Percentiles rank a stretch among this genome's conserved stretches.
Conservation (phyloP, 2,797 vertebrate genomes). For the Labroides dimidiatus region DNA sequence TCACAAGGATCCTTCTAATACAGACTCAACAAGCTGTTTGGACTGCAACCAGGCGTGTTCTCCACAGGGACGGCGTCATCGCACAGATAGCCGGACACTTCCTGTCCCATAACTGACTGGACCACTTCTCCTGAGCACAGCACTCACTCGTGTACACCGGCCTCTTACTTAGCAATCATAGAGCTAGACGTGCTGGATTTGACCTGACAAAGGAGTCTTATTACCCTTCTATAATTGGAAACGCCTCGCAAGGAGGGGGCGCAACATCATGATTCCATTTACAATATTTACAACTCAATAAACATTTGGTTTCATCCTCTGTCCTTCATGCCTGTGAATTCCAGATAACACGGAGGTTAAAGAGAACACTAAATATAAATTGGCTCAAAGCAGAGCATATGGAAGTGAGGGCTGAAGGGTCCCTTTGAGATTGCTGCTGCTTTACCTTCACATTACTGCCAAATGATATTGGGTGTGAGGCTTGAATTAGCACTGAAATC, state of each 20-base stretch:
- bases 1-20: conserved; percentile 57
- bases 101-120: conserved; percentile 16
- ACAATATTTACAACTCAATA: conserved; percentile 86
- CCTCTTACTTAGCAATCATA: conserved; percentile 54
- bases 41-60: conserved; percentile 49
- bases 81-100: conserved; percentile 33
- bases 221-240: conserved; percentile 83
- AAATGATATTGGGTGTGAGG: conserved; percentile 66
- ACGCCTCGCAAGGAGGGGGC: conserved; percentile 58
- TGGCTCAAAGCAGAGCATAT: conserved; percentile 76
- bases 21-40: conserved; percentile 64
- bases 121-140: conserved; percentile 31
- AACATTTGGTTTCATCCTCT: conserved; percentile 77
- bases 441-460: conserved; percentile 58
- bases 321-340: conserved; percentile 79
- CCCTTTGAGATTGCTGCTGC: conserved; percentile 62
- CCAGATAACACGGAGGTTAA: conserved; percentile 80
- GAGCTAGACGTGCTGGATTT: conserved; percentile 51
- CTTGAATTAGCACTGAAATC: conserved; percentile 72
- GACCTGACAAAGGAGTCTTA: conserved; percentile 80
- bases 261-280: conserved; percentile 77
- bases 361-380: conserved; percentile 79
- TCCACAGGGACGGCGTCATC: conserved; percentile 9
- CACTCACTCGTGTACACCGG: conserved; percentile 15
- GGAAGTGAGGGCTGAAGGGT: conserved; percentile 64